Evolutionary conservation across 2,113 vertebrate species (phyloP), one percentile per base, ranked within the genome.

Genomic region (Mus pahari): DNA sequence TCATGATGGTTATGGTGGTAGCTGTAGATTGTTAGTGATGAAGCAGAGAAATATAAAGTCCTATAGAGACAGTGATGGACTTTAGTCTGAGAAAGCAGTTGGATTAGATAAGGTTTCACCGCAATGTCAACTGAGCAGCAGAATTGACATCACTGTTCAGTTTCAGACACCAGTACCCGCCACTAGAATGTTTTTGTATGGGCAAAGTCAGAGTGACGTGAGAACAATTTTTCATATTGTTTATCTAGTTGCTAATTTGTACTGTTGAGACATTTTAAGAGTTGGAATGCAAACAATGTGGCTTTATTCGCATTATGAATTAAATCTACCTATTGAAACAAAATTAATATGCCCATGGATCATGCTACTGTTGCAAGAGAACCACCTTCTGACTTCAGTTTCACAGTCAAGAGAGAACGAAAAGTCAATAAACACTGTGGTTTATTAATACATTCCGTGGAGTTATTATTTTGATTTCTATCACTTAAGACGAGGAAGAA

Each of bases 161-260:
- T 88, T 58, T 53, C 42, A 90, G 36, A 75, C 8, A 66, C 55
- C 28, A 71, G 2, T 91, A 55, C 11, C 33, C 3, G 94, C 19
- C 42, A 36, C 33, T 90, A 77, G 33, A 12, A 77, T 90, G 28
- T 55, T 94, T 92, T n/a, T 86, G 1, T n/a, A 39, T 48, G 64
- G 6, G 11, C 11, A 58, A 90, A 88, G 92, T 28, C 24, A 94
- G 60, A 92, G n/a, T 82, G 45, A 79, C 77, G 17, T 55, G 4
- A 58, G 75, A 70, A 39, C 17, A 93, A 93, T 93, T 53, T 92
- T 93, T 28, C 1, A n/a, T 50, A 39, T 79, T 92, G 70, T 50
- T 94, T 92, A 95, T 92, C 60, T 93, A 13, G 4, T 81, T 83
- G n/a, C n/a, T 70, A 71, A 84, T 83, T 95, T 94, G 17, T 24